Base-by-base conservation (phyloP, 2,888 invertebrate species). In the Cataglyphis rosenhaueri region DNA sequence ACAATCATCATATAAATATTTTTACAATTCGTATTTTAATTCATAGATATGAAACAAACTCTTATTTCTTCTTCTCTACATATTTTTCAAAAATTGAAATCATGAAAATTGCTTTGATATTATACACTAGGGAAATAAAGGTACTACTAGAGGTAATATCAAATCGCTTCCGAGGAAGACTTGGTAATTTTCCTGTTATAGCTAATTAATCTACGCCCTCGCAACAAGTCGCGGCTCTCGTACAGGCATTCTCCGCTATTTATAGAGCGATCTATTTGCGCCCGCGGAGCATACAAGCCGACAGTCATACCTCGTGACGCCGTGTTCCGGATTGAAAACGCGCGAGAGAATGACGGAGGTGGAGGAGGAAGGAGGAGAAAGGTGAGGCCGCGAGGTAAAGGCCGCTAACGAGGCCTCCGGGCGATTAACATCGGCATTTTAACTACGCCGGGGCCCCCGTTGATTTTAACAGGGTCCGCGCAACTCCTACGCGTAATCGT, bases 351-450 rank as follows among this genome's bases (percentile, higher is more conserved):
- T 12, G 70, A n/a, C 65, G 57, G 52, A 10, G 52, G 38, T 57
- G 81, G 38, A 44, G 38, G 52, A n/a, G 4, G 41, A 9, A 32
- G 65, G 12, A 59, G 35, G 25, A 52, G 32, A 61, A 71, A 44
- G 65, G 59, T 25, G 41, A 52, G 76, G 52, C 76, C 75, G 79
- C 52, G 79, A 81, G 74, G 61, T 81, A 81, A 81, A 75, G 52
- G 61, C 75, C 52, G 52, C 61, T 91, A 92, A 91, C 91, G 91
- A 91, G 90, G 86, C 84, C 88, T 88, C 85, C 82, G 86, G 85
- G 86, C 90, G 91, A 91, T 91, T 91, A 91, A 91, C 92, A 91
- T 91, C 91, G 91, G 90, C 86, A 91, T 91, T 92, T 92, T 90
- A 90, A 91, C 92, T 89, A 88, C 89, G 88, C 79, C 48, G 74